These are phyloP conservation scores for Chlorospingus flavigularis DNA, from an alignment of 2,797 vertebrate species.

Conservation along the genomic window DNA sequence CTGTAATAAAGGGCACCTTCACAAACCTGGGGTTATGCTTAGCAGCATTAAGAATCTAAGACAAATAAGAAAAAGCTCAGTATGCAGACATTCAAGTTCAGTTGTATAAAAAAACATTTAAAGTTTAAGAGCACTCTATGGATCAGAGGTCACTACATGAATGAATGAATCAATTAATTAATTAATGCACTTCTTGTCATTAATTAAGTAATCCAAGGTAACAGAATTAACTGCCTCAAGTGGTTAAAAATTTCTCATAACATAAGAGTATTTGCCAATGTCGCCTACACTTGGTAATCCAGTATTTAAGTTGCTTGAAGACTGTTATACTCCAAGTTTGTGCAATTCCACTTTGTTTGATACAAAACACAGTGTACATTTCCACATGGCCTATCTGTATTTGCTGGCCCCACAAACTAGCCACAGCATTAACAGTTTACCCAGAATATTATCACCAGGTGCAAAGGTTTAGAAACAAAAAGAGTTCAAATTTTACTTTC, in stretches of 20 bases:
- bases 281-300: background rate
- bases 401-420: background rate
- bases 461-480: background rate
- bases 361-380: background rate
- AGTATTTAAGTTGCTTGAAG: background rate
- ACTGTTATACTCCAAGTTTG: background rate
- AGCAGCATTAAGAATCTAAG: background rate
- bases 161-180: accelerated
- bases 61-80: background rate
- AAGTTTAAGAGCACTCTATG: background rate
- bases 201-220: background rate
- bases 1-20: background rate
- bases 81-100: background rate
- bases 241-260: background rate
- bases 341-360: background rate
- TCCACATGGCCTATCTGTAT: background rate
- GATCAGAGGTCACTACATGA: background rate
- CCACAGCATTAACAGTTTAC: background rate
- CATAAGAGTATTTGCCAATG: background rate
- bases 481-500: background rate
- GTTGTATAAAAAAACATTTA: background rate
- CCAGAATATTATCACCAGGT: background rate
- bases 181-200: background rate
- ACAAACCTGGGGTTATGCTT: background rate
- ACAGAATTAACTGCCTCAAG: background rate